These are phyloP conservation scores for Meloidogyne hapla DNA, from an alignment of 1,140 invertebrate genomes.

Conservation along the genomic window DNA sequence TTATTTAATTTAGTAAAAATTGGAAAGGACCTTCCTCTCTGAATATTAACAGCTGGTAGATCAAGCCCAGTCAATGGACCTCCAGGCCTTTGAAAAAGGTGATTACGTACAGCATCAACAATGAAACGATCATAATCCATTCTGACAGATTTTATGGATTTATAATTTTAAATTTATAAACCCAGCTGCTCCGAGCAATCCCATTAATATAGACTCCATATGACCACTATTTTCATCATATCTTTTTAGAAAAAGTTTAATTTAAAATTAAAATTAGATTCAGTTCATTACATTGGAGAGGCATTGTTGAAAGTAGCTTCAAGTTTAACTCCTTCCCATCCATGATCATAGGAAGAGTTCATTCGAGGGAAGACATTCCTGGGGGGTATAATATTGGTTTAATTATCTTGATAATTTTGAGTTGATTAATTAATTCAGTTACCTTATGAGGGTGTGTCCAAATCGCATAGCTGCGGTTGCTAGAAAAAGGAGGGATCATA, in stretches of 20 bases:
- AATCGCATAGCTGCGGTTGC: slow-evolving; percentile 50
- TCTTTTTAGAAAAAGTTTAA: neutral
- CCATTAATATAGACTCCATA: slow-evolving; percentile 61
- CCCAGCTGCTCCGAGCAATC: slow-evolving; percentile 51
- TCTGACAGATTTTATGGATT: slow-evolving; percentile 15
- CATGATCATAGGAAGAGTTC: slow-evolving; percentile 46
- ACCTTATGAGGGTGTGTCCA: slow-evolving; percentile 35
- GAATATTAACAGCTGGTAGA: slow-evolving; percentile 89
- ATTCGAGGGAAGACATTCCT: slow-evolving; percentile 58
- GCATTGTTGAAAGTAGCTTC: slow-evolving; percentile 56
- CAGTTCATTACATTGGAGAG: slow-evolving; percentile 48
- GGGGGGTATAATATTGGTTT: no score
- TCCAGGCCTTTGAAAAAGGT: slow-evolving; percentile 60
- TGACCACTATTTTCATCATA: slow-evolving; percentile 44
- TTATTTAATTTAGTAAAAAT: slow-evolving; percentile 81
- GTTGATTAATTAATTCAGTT: no score
- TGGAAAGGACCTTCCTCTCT: slow-evolving; percentile 85
- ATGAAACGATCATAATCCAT: slow-evolving; percentile 63
- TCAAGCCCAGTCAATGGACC: slow-evolving; percentile 74
- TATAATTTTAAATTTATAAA: slow-evolving; percentile 26
- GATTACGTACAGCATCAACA: slow-evolving; percentile 59
- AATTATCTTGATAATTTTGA: neutral
- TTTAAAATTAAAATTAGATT: neutral
- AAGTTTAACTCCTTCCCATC: slow-evolving; percentile 30
- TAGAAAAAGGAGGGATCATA: neutral